phyloP scores from a whole-genome alignment of 2,797 vertebrate genomes.

The Gambelia wislizenii region DNA sequence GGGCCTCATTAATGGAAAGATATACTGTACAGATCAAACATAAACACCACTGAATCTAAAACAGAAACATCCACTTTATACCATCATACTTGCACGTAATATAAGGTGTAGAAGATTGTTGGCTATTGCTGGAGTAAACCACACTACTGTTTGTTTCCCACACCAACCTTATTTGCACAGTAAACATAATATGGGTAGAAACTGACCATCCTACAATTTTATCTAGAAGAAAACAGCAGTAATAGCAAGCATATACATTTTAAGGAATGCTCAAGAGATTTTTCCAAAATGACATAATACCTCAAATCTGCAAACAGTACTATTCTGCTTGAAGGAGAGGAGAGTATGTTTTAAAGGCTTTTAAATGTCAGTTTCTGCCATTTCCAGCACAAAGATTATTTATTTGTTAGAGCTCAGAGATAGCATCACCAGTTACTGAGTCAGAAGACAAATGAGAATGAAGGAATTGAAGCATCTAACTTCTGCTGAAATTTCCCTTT shows the following conservation, averaged over 20 bases:
- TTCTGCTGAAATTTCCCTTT: conserved; percentile 3
- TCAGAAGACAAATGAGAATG: conserved; percentile 36
- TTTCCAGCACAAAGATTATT: conserved; percentile 31
- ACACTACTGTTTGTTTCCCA: neutral
- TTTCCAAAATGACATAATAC: neutral
- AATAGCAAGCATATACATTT: neutral
- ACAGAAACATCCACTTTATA: neutral
- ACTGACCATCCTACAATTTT: neutral
- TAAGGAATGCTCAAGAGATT: neutral
- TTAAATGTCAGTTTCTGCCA: neutral
- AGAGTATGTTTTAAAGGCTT: neutral
- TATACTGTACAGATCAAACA: neutral
- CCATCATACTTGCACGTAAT: neutral
- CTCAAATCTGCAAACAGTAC: neutral
- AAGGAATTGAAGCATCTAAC: neutral
- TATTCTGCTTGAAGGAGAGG: neutral
- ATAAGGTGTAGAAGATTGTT: neutral
- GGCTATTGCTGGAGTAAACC: neutral
- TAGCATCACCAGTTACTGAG: conserved; percentile 24
- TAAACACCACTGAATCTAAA: neutral
- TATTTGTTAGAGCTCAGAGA: conserved; percentile 21
- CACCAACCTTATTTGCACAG: neutral
- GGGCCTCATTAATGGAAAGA: too few relatives aligned
- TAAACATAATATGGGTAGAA: neutral
- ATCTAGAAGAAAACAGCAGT: neutral